Base-by-base conservation (phyloP, 1,140 invertebrate species). In the Delia radicum region DNA sequence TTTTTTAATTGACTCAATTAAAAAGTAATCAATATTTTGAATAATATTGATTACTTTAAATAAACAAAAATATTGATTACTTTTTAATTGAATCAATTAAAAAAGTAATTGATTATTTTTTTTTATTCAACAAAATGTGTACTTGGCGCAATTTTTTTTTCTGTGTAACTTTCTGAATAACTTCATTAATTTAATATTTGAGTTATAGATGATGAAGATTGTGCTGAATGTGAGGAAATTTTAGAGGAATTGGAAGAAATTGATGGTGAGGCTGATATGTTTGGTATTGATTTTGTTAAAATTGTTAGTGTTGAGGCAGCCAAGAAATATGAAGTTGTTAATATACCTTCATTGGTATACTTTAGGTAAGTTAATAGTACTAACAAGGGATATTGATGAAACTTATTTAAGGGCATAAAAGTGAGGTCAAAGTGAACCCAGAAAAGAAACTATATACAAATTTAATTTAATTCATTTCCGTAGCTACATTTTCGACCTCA, bases 201-300 rank as follows among this genome's bases (percentile, higher is more conserved):
- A 10, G 0, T 79, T 86, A 5, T 73, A 96, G 94, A 95, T 86
- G 95, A 97, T 82, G 94, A 96, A 82, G 93, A 97, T 82, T 97
- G 96, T 86, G 90, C 91, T 12, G 96, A 97, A 85, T 97, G 96
- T 87, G 92, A 94, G 78, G 93, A 94, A 80, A 95, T 96, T 75
- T 87, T 98, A 74, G 93, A 96, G 87, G 91, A 94, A 74, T 84
- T 98, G 27, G 96, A 97, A 88, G 93, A 96, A 82, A 97, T 98
- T 80, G 96, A 98, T 81, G 95, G 95, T 26, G 95, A 97, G 88
- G 95, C 95, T 3, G 96, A 97, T 88, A 90, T 94, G 75, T 97
- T 92, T 87, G 96, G 95, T 31, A 97, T 98, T 80, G 96, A 98
- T 83, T 97, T 98, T 87, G 96, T 98, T 0, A 97, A 97, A 87